Percentiles rank a stretch among this genome's conserved stretches.
Evolutionary conservation across 1,140 invertebrate genomes (phyloP).

Genomic region (Chionoecetes opilio): DNA sequence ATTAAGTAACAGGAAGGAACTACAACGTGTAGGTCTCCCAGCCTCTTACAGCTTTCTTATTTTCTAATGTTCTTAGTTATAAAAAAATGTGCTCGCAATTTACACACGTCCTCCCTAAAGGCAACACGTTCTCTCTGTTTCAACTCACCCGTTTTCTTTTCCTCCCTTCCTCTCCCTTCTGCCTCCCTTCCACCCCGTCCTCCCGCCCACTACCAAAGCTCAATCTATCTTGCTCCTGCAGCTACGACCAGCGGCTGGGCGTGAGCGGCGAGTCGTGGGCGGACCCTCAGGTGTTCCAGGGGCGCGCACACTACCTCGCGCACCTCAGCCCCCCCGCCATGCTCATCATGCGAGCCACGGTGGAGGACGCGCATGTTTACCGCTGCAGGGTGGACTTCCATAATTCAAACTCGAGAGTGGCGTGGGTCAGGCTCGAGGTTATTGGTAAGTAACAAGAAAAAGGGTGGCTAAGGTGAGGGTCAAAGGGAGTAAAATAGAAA

Average conservation of each 20-base stretch:
- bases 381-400: conserved; percentile 79
- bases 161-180: neutral
- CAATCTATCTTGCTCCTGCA: conserved; percentile 66
- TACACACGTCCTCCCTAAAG: neutral
- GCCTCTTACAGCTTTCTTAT: too few species aligned
- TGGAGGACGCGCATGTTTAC: conserved; percentile 74
- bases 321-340: conserved; percentile 78
- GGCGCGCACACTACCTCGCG: conserved; percentile 77
- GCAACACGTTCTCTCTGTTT: neutral
- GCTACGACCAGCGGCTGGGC: conserved; percentile 78
- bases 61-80: too few species aligned
- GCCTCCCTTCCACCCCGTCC: neutral
- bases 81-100: too few species aligned
- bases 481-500: too few species aligned
- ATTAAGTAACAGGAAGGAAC: too few species aligned
- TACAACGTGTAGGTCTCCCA: too few species aligned
- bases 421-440: conserved; percentile 73
- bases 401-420: conserved; percentile 79
- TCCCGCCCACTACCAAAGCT: neutral
- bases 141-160: conserved; percentile 3
- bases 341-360: conserved; percentile 73
- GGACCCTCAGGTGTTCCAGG: conserved; percentile 74
- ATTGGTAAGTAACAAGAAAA: conserved; percentile 72
- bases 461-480: neutral
- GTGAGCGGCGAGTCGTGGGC: conserved; percentile 77